These are phyloP conservation scores for Naja naja DNA, from an alignment of 2,113 vertebrate species.

Conservation along the genomic window DNA sequence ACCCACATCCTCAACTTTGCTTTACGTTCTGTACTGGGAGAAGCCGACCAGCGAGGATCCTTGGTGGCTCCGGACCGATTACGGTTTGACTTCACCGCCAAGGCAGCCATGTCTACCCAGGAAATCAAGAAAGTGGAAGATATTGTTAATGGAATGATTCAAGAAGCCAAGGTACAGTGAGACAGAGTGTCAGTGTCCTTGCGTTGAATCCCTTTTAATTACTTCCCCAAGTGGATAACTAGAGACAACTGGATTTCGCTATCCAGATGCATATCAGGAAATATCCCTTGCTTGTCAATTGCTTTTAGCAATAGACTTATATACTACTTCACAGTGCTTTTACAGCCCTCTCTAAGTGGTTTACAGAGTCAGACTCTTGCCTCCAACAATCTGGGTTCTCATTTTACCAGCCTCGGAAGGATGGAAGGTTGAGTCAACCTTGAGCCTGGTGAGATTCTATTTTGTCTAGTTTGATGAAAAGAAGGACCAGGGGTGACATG, in stretches of 20 bases:
- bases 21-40: slow-evolving; percentile 87
- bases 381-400: not conserved
- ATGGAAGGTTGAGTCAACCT: not conserved
- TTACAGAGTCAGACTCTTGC: not conserved
- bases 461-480: too few species aligned
- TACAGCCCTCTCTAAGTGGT: too few species aligned
- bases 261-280: not conserved
- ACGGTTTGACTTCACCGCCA: slow-evolving; percentile 95
- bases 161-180: slow-evolving; percentile 80
- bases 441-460: not conserved
- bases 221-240: not conserved
- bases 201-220: not conserved
- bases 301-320: not conserved
- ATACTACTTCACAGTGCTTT: not conserved
- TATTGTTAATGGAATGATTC: slow-evolving; percentile 82
- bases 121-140: slow-evolving; percentile 85
- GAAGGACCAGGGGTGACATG: too few species aligned
- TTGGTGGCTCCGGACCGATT: slow-evolving; percentile 91
- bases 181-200: rapidly evolving
- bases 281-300: too few species aligned
- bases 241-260: not conserved
- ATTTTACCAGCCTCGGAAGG: not conserved
- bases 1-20: slow-evolving; percentile 97
- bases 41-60: slow-evolving; percentile 94
- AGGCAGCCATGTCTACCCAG: slow-evolving; percentile 86